phyloP scores from a whole-genome alignment of 2,888 invertebrate genomes.

The Blastobasis lacticolella region DNA sequence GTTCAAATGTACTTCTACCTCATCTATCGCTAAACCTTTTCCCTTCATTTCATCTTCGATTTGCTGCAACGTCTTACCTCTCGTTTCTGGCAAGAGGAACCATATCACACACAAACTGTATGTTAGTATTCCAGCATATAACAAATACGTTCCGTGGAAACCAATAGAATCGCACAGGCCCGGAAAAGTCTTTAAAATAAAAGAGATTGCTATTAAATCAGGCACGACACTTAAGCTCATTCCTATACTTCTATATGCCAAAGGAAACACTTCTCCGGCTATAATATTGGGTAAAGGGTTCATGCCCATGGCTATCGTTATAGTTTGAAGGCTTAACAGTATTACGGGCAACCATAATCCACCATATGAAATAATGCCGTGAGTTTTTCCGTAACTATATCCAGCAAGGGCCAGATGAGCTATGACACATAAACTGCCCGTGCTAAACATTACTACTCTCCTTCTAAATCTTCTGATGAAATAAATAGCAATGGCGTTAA shows the following conservation, averaged over 20 bases:
- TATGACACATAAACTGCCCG: slow-evolving; percentile 70
- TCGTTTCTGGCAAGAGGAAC: slow-evolving; percentile 17
- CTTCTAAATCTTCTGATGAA: slow-evolving; percentile 74
- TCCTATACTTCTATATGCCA: slow-evolving; percentile 73
- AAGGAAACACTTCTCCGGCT: slow-evolving; percentile 79
- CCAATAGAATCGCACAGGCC: slow-evolving; percentile 61
- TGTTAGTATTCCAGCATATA: slow-evolving; percentile 23
- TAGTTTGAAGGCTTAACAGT: slow-evolving; percentile 67
- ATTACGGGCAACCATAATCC: slow-evolving; percentile 58
- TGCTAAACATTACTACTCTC: slow-evolving; percentile 72
- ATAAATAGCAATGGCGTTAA: slow-evolving; percentile 73
- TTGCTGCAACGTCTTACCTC: slow-evolving; percentile 16
- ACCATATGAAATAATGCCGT: slow-evolving; percentile 30
- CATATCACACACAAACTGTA: slow-evolving; percentile 10
- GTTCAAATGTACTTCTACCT: slow-evolving; percentile 5
- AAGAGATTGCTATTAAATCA: slow-evolving; percentile 71
- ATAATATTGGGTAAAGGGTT: slow-evolving; percentile 80
- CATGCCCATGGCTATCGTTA: slow-evolving; percentile 71
- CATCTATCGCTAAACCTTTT: background rate
- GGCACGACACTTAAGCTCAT: slow-evolving; percentile 75
- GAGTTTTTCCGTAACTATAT: slow-evolving; percentile 39
- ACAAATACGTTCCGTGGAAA: slow-evolving; percentile 68
- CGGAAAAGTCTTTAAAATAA: slow-evolving; percentile 76
- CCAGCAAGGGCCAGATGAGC: slow-evolving; percentile 69
- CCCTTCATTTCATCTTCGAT: slow-evolving; percentile 20